Conservation (phyloP, 53 echinoderm and acorn worm species). For the Astropecten irregularis region DNA sequence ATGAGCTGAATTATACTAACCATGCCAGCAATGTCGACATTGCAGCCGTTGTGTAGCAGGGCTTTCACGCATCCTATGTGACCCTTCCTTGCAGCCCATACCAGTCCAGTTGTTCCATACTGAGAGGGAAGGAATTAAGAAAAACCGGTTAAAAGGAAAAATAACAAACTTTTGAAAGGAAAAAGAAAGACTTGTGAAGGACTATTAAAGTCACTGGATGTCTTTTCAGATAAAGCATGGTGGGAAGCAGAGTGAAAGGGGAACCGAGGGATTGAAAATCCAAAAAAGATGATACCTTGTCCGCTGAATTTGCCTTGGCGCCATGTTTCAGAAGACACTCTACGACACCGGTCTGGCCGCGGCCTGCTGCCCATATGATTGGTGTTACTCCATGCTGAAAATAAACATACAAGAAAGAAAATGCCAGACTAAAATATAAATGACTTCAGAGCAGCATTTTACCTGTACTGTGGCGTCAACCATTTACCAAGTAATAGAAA, state of each 20-base stretch:
- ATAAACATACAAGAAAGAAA: constrained; percentile 1
- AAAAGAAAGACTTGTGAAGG: no score
- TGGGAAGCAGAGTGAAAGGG: neutral
- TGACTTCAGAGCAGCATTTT: no score
- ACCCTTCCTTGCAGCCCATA: constrained; percentile 98
- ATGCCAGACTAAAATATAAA: neutral
- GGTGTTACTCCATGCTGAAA: constrained; percentile 99
- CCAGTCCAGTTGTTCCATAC: constrained; percentile 97
- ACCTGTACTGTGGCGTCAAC: no score
- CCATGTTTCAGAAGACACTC: constrained; percentile 80
- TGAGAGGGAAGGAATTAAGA: constrained; percentile 9
- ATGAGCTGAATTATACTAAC: constrained; percentile 60
- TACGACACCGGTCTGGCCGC: constrained; percentile 88
- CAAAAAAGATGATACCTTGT: constrained; percentile 69
- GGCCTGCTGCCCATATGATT: constrained; percentile 95
- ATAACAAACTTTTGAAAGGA: no score
- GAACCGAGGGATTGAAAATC: neutral
- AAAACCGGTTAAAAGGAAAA: no score
- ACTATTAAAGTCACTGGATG: no score
- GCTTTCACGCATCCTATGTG: constrained; percentile 87
- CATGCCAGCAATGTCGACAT: constrained; percentile 98
- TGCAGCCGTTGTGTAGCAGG: constrained; percentile 84
- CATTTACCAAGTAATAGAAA: no score
- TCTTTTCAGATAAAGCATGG: no score
- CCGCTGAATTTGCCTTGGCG: constrained; percentile 95